phyloP scores from a whole-genome alignment of 2,797 vertebrate species.

The Malurus splendens region DNA sequence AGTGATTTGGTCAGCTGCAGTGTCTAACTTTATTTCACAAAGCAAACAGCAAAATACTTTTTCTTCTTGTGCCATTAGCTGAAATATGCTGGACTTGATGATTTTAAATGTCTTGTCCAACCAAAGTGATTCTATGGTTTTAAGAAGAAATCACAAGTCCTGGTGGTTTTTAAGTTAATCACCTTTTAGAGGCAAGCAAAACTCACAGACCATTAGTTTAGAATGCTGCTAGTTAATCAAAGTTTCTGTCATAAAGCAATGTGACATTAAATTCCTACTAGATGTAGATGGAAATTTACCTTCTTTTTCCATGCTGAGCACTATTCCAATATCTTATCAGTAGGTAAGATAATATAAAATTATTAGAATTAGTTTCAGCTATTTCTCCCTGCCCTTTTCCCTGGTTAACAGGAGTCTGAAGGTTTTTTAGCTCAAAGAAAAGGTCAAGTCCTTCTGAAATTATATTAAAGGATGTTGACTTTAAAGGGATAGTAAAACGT shows the following conservation, averaged over 20 bases:
- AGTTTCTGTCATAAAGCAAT: neutral
- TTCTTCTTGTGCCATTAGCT: neutral
- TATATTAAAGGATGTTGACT: neutral
- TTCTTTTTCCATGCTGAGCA: neutral
- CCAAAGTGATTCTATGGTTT: neutral
- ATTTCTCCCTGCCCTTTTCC: neutral
- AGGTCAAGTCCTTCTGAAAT: neutral
- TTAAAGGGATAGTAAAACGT: neutral
- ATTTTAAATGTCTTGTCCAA: neutral
- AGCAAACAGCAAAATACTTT: neutral
- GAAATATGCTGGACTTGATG: neutral
- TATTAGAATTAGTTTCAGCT: neutral
- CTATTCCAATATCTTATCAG: neutral
- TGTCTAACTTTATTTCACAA: neutral
- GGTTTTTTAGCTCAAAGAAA: neutral
- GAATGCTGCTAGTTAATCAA: constrained; percentile 12
- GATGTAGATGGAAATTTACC: neutral
- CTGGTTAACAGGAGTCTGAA: neutral
- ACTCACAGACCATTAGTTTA: neutral
- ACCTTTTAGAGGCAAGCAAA: neutral
- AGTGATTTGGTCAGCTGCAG: neutral
- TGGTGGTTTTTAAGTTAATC: neutral
- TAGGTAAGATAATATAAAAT: neutral
- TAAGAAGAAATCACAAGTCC: neutral
- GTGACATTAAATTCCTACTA: neutral